Conservation (phyloP, 2,113 vertebrate species). For the Smithornis capensis region DNA sequence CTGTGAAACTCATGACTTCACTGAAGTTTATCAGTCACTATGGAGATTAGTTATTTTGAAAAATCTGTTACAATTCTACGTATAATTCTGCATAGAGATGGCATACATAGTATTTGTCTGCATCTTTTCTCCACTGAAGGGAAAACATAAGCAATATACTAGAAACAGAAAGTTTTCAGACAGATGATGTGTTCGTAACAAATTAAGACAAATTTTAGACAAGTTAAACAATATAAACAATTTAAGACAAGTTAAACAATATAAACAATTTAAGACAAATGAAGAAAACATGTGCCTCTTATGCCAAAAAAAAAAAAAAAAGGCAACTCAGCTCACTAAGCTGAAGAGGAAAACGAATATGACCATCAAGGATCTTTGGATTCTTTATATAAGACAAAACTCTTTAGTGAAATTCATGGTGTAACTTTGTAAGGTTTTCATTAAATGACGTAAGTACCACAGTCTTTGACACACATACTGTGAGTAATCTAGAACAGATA, state of each 20-base stretch:
- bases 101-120: accelerated
- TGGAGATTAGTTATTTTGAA: not conserved
- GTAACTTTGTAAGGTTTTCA: not conserved
- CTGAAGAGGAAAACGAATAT: not conserved
- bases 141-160: not conserved
- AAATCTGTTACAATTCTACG: not conserved
- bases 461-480: not conserved
- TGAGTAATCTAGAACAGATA: not conserved
- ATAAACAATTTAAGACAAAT: not conserved
- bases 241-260: not conserved
- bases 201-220: not conserved
- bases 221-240: not conserved
- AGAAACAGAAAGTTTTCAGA: not conserved
- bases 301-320: not conserved
- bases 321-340: accelerated
- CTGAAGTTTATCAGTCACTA: not conserved
- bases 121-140: not conserved
- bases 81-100: not conserved
- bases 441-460: not conserved
- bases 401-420: not conserved
- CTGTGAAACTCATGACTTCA: not conserved
- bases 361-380: not conserved
- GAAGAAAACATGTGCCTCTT: not conserved
- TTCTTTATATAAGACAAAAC: not conserved
- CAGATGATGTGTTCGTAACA: not conserved